These are phyloP conservation scores for Macropodus opercularis DNA, from an alignment of 2,797 vertebrate species.

Conservation along the genomic window DNA sequence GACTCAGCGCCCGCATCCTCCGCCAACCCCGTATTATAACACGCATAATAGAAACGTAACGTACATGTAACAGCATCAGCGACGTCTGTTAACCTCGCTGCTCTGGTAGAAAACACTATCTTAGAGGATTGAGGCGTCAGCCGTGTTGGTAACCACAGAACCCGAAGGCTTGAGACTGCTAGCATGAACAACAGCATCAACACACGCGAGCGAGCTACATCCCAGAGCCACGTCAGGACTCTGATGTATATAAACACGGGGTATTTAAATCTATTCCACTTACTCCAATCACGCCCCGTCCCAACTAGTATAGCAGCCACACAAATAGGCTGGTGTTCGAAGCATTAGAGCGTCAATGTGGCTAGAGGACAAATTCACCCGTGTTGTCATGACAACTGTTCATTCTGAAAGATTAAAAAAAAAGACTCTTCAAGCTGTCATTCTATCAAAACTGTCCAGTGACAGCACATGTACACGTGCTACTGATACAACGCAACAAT, in stretches of 20 bases:
- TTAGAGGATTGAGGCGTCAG: constrained; percentile 31
- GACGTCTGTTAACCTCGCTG: constrained; percentile 28
- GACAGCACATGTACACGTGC: constrained; percentile 42
- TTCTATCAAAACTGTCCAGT: constrained; percentile 22
- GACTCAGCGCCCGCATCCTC: constrained; percentile 26
- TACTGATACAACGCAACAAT: constrained; percentile 63
- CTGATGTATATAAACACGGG: constrained; percentile 59
- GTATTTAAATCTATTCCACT: constrained; percentile 32
- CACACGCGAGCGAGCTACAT: background rate
- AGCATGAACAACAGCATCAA: constrained; percentile 32
- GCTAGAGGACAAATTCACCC: constrained; percentile 7
- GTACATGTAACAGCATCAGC: constrained; percentile 43
- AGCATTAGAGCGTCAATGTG: constrained; percentile 6
- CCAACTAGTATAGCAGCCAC: constrained; percentile 18
- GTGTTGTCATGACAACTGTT: constrained; percentile 6
- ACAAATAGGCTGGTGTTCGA: constrained; percentile 12
- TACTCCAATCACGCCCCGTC: constrained; percentile 14
- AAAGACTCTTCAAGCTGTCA: constrained; percentile 7
- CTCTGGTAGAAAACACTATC: constrained; percentile 42
- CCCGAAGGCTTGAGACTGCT: constrained; percentile 44
- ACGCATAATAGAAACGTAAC: constrained; percentile 44
- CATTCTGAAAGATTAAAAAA: constrained; percentile 6
- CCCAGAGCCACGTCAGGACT: constrained; percentile 28
- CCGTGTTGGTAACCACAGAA: constrained; percentile 19
- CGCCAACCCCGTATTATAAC: constrained; percentile 26